Evolutionary conservation across 2,113 vertebrate genomes (phyloP).

Genomic region (Misgurnus anguillicaudatus): DNA sequence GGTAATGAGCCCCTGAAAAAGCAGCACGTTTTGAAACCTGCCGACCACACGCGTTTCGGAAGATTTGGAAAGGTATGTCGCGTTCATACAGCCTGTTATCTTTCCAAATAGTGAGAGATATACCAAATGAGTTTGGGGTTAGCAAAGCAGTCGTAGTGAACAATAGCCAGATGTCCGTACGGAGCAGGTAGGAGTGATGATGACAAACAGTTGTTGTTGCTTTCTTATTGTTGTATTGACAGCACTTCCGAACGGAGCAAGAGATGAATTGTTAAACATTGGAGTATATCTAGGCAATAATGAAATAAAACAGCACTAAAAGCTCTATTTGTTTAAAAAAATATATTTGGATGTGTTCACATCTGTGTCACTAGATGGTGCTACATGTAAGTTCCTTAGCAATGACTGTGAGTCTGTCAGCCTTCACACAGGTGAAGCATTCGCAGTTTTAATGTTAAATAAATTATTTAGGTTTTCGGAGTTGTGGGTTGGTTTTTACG

Average conservation of each 20-base stretch:
- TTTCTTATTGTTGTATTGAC: constrained; percentile 60
- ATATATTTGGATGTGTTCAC: constrained; percentile 23
- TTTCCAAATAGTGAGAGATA: constrained; percentile 35
- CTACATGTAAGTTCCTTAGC: constrained; percentile 48
- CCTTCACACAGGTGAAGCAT: constrained; percentile 46
- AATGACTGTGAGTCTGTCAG: not conserved
- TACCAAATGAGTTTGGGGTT: constrained; percentile 39
- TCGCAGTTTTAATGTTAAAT: constrained; percentile 36
- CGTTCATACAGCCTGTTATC: constrained; percentile 46
- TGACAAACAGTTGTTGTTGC: constrained; percentile 73
- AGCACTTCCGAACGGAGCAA: constrained; percentile 56
- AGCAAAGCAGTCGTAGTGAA: constrained; percentile 62
- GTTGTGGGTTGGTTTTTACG: constrained; percentile 40
- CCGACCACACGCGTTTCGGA: not conserved
- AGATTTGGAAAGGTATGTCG: constrained; percentile 23
- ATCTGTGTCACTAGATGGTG: constrained; percentile 68
- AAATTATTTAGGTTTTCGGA: constrained; percentile 35
- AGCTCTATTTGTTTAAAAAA: too few relatives aligned
- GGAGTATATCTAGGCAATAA: not conserved
- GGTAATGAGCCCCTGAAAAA: constrained; percentile 27
- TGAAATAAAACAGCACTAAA: not conserved
- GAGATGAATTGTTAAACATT: constrained; percentile 8
- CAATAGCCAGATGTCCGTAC: constrained; percentile 67
- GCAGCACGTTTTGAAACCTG: constrained; percentile 23
- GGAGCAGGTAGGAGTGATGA: constrained; percentile 62